Conservation (phyloP, 2,888 invertebrate species). For the Pachliopta kotzebuea region DNA sequence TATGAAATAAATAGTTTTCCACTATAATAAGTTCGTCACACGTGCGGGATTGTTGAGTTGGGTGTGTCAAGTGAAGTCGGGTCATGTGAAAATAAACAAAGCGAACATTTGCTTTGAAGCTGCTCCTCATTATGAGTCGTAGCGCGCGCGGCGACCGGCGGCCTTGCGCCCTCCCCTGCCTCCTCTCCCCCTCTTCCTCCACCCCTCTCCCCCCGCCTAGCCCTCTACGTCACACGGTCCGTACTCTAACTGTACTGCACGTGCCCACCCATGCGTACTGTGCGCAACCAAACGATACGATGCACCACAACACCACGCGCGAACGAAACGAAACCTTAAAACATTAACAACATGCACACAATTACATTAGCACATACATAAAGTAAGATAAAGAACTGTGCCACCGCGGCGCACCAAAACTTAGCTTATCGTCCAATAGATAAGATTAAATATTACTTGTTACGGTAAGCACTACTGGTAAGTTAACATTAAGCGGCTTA, state of each 20-base stretch:
- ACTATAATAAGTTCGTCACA: no score
- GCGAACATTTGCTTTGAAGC: no score
- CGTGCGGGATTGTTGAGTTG: no score
- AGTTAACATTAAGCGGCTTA: constrained; percentile 13
- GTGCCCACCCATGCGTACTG: constrained; percentile 28
- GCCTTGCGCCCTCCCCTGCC: constrained; percentile 22
- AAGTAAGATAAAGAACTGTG: background rate
- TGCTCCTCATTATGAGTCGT: constrained; percentile 22
- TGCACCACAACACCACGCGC: background rate
- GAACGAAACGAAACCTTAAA: constrained; percentile 10
- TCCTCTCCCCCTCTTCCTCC: no score
- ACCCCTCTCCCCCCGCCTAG: no score
- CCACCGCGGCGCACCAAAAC: background rate
- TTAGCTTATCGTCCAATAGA: constrained; percentile 6
- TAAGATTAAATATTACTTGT: constrained; percentile 22
- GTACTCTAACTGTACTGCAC: constrained; percentile 34
- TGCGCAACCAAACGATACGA: constrained; percentile 2
- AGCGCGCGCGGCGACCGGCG: constrained; percentile 26
- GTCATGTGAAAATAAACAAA: no score
- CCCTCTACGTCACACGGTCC: constrained; percentile 25
- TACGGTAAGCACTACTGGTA: background rate
- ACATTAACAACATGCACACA: background rate
- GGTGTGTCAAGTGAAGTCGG: no score
- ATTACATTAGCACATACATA: background rate
- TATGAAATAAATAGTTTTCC: no score